Conservation (phyloP, 35 echinoderm and acorn worm genomes). For the Apostichopus californicus region DNA sequence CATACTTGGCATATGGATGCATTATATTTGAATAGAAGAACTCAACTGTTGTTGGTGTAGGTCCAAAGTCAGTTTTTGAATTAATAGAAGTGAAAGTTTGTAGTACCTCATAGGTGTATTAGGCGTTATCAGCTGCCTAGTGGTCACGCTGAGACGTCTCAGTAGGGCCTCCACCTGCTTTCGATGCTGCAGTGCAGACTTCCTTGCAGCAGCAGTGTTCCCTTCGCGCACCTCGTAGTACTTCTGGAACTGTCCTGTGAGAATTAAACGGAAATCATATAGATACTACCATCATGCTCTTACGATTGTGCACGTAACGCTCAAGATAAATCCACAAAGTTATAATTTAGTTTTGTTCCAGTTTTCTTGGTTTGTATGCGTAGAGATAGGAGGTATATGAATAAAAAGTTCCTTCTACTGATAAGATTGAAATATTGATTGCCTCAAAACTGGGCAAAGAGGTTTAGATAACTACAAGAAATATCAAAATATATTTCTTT, state of each 20-base stretch:
- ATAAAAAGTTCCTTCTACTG: too few relatives aligned
- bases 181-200: constrained; percentile 19
- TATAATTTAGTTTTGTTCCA: background rate
- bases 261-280: background rate
- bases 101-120: too few relatives aligned
- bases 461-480: too few relatives aligned
- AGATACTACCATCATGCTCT: background rate
- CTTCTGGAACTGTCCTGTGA: constrained; percentile 17
- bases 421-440: too few relatives aligned
- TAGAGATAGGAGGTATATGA: background rate
- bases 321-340: background rate
- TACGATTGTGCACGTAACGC: background rate
- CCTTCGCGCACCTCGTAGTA: constrained; percentile 10
- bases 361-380: background rate
- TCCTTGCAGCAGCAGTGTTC: background rate
- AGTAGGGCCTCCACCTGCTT: constrained; percentile 14
- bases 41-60: too few relatives aligned
- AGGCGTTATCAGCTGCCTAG: background rate
- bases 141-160: background rate
- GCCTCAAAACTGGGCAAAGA: too few relatives aligned
- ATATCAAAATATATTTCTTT: too few relatives aligned
- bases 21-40: background rate
- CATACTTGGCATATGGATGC: background rate
- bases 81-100: background rate
- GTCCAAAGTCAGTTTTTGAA: background rate